Conservation (phyloP, 2,888 invertebrate species). For the Zygothrica quintamaculata region DNA sequence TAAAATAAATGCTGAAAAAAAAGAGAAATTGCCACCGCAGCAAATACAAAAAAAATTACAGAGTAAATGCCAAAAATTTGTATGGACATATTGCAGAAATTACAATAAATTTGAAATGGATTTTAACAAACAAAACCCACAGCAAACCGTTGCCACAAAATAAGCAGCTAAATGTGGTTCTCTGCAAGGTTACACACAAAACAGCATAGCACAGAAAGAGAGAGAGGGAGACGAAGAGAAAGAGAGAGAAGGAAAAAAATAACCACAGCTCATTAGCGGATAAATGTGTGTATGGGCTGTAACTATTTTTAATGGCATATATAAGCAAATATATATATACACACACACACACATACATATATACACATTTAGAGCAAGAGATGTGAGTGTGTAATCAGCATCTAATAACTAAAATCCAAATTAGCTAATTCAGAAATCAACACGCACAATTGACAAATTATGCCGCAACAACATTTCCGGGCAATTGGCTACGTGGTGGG, state of each 20-base stretch:
- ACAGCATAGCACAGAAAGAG: background rate
- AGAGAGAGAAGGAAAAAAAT: background rate
- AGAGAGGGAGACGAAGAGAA: background rate
- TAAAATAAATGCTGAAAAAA: too few species aligned
- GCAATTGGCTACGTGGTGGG: constrained; percentile 73
- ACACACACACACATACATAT: constrained; percentile 7
- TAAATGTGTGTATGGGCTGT: constrained; percentile 30
- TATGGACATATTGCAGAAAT: constrained; percentile 43
- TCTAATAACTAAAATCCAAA: constrained; percentile 80
- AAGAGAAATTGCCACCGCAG: constrained; percentile 16
- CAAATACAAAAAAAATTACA: constrained; percentile 20
- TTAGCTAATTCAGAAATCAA: constrained; percentile 82
- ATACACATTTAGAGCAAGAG: constrained; percentile 8
- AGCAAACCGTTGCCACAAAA: constrained; percentile 42
- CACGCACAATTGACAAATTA: constrained; percentile 82
- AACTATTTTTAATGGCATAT: constrained; percentile 44
- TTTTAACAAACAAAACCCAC: constrained; percentile 20
- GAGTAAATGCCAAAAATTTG: constrained; percentile 25
- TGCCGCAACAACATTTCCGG: constrained; percentile 80
- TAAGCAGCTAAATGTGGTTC: constrained; percentile 40
- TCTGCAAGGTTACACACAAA: background rate
- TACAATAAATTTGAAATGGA: constrained; percentile 46
- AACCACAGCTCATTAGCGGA: constrained; percentile 60
- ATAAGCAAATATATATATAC: constrained; percentile 13
- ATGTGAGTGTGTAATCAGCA: constrained; percentile 66